Evolutionary conservation across 2,797 vertebrate species (phyloP).

Genomic region (Heliangelus exortis): DNA sequence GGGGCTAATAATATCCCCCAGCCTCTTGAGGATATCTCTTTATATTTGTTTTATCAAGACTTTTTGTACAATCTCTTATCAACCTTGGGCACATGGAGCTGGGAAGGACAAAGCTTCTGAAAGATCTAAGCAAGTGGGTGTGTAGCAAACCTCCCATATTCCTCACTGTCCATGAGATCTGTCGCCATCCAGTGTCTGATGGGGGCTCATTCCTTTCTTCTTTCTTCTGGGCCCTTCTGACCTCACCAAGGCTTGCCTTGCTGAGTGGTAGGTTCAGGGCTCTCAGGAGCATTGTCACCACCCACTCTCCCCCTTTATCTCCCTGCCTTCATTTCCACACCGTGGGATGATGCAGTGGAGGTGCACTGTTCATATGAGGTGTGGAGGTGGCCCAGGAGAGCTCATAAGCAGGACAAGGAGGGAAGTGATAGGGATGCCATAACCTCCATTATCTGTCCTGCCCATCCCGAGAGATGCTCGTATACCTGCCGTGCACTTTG

Average conservation of each 20-base stretch:
- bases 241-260: background rate
- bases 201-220: background rate
- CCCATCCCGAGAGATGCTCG: background rate
- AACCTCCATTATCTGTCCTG: background rate
- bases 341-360: fast-evolving
- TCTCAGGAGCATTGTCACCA: slow-evolving; percentile 40
- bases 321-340: slow-evolving; percentile 47
- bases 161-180: background rate
- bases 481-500: slow-evolving; percentile 38
- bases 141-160: background rate
- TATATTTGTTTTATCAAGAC: slow-evolving; percentile 7
- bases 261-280: slow-evolving; percentile 40
- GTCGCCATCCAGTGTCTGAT: background rate
- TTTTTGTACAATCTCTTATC: background rate
- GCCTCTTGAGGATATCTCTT: background rate
- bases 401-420: background rate
- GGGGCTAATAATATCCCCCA: slow-evolving; percentile 48
- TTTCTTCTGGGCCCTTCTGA: background rate
- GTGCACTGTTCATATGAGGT: background rate
- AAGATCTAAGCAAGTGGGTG: background rate
- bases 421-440: background rate
- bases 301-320: slow-evolving; percentile 50
- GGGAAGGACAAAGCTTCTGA: slow-evolving; percentile 14
- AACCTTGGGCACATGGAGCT: background rate
- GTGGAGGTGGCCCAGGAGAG: background rate